Conservation (phyloP, 1,140 invertebrate species). For the Solenopsis fugax region DNA sequence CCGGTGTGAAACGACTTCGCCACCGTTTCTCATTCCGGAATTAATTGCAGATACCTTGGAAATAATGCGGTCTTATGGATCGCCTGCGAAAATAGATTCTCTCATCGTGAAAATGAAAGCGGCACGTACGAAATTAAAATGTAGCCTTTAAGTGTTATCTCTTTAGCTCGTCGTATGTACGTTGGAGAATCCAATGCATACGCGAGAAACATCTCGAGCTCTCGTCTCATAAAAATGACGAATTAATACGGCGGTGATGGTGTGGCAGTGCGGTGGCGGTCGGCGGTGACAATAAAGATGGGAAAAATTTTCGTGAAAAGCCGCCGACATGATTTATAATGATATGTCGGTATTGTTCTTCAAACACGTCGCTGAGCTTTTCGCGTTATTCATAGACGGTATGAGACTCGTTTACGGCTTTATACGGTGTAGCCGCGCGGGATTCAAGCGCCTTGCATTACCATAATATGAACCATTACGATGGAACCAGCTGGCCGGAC, state of each 20-base stretch:
- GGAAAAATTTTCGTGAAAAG: constrained; percentile 55
- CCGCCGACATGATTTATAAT: constrained; percentile 60
- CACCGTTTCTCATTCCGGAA: constrained; percentile 67
- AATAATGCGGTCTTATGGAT: constrained; percentile 42
- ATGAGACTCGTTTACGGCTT: constrained; percentile 62
- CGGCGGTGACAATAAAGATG: constrained; percentile 1
- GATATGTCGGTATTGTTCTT: constrained; percentile 63
- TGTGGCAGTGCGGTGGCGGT: not conserved
- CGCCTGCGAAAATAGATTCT: constrained; percentile 40
- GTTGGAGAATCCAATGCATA: constrained; percentile 4
- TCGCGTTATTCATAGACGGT: constrained; percentile 56
- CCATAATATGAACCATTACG: constrained; percentile 64
- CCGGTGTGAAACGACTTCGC: constrained; percentile 66
- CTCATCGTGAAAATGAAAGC: not conserved
- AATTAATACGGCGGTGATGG: constrained; percentile 38
- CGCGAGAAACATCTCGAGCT: not conserved
- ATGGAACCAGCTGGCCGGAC: constrained; percentile 51
- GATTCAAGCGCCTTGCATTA: constrained; percentile 60
- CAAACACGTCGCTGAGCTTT: constrained; percentile 42
- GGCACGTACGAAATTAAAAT: not conserved
- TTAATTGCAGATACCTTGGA: constrained; percentile 67
- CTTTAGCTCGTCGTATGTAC: not conserved
- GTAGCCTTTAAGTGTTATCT: not conserved
- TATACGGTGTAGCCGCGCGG: constrained; percentile 38
- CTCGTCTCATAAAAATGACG: constrained; percentile 12